Base-by-base conservation (phyloP, 2,888 invertebrate species). In the Hypercompe scribonia region DNA sequence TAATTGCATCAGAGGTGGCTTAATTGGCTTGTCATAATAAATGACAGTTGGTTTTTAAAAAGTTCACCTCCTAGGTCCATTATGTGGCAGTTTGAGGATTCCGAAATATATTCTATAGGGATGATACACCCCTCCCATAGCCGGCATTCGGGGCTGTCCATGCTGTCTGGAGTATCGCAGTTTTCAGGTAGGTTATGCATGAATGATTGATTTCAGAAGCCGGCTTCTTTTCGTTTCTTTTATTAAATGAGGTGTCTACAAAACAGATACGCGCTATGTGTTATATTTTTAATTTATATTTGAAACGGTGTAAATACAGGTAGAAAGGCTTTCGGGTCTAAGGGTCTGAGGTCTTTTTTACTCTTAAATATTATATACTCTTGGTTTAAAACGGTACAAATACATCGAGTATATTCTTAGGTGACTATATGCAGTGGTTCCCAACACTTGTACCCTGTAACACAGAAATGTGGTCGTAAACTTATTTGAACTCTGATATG, bases 101-200 rank as follows among this genome's bases (percentile, higher is more conserved):
- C 97, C 79, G 98, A 98, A 96, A 98, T 98, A 92, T 98, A 97
- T 93, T 98, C 98, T 87, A 98, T 98, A 92, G 98, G 98, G 91
- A 98, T 98, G 98, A 97, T 94, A 82, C 96, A 97, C 86, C 97
- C 97, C 64, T 96, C 97, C 68, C 96, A 96, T 91, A 97, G 96
- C 91, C 95, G 96, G 90, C 97, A 97, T 88, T 98, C 98, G 88
- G 98, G 98, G 96, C 96, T 95, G 42, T 95, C 94, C n/a, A 90
- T 94, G 87, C 86, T 95, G 82, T 94, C 95, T 31, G 93, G 94
- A 78, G 90, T 94, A 78, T 93, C 95, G 65, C 93, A 94, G 78
- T 94, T 95, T 81, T 93, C 95, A 95, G 95, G 95, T 95, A 91
- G 77, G 82, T 61, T 61, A 31, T 61, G 61, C 31, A 61, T 31